Base-by-base conservation (phyloP, 2,888 invertebrate genomes). In the Macrosoma leucophasiata region DNA sequence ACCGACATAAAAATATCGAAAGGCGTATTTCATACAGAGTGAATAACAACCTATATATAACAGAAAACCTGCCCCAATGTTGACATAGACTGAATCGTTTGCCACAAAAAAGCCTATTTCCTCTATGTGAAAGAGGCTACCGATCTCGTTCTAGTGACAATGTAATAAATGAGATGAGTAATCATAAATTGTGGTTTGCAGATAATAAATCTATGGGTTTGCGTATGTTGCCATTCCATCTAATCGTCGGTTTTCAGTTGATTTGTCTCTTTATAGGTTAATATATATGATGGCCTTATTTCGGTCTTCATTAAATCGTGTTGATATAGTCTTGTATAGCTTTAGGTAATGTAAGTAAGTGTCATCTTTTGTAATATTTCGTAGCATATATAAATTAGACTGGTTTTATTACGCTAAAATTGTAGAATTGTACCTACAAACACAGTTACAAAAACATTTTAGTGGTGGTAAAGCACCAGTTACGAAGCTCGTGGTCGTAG, bases 81-180 rank as follows among this genome's bases (percentile, higher is more conserved):
- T 52, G 46, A 55, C 47, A 46, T 47, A 52, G 50, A 57, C 47
- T 46, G 41, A 53, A 49, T 57, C 54, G 46, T 60, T 59, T 52
- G 49, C 53, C 52, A 55, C 52, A 58, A 59, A 62, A 60, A 58
- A 48, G 41, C 29, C 33, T 54, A 51, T 63, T 60, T 56, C 53
- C 47, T n/a, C 45, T 39, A 52, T 44, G 35, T 43, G 39, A 55
- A 43, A 41, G 36, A 43, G 38, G 36, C 44, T 43, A 27, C 31
- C 40, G 33, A 39, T 43, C 33, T 39, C 41, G 36, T 46, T 30
- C 37, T 36, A 32, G 33, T 43, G 35, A 43, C 40, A 26, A 20
- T 31, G 32, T 40, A 42, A 41, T 39, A 41, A 39, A 48, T 36
- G 40, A 37, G 23, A 21, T 18, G 13, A 31, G 29, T 24, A 33